A percentile compares a stretch with the other conserved stretches of the same genome.
phyloP scores from a whole-genome alignment of 64 coral and sea anemone species.

The Montipora cactus region DNA sequence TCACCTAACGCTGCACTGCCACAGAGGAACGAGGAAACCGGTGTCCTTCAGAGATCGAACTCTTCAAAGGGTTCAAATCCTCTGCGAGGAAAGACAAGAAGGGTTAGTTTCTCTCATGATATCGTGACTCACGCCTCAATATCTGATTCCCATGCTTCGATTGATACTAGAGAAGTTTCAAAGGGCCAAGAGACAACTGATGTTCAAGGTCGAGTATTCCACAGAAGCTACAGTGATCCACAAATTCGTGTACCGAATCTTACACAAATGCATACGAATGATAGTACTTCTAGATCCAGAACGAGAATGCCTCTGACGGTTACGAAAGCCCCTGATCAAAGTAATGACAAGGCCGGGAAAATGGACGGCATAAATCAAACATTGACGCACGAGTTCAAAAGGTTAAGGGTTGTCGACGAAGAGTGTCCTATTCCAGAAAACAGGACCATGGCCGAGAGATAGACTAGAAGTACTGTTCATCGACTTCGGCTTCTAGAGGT shows the following conservation, averaged over 20 bases:
- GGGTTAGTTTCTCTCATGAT: conserved; percentile 18
- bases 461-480: not conserved
- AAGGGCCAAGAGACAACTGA: not conserved
- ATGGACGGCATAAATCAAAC: not conserved
- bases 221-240: not conserved
- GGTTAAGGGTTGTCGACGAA: not conserved
- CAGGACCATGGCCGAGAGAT: not conserved
- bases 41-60: not conserved
- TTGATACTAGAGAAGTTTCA: not conserved
- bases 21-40: not conserved
- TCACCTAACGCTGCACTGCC: not conserved
- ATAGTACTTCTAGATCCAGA: not conserved
- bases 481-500: not conserved
- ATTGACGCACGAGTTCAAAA: not conserved
- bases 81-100: not conserved
- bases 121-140: not conserved
- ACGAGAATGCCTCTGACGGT: not conserved
- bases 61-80: not conserved
- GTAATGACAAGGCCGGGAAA: not conserved
- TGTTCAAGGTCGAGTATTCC: not conserved
- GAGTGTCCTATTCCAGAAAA: not conserved
- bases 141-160: not conserved
- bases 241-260: not conserved
- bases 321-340: not conserved
- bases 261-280: not conserved